Percentiles rank a stretch among this genome's conserved stretches.
Conservation (phyloP, 2,888 invertebrate species). For the Leptarthrus brevirostris region DNA sequence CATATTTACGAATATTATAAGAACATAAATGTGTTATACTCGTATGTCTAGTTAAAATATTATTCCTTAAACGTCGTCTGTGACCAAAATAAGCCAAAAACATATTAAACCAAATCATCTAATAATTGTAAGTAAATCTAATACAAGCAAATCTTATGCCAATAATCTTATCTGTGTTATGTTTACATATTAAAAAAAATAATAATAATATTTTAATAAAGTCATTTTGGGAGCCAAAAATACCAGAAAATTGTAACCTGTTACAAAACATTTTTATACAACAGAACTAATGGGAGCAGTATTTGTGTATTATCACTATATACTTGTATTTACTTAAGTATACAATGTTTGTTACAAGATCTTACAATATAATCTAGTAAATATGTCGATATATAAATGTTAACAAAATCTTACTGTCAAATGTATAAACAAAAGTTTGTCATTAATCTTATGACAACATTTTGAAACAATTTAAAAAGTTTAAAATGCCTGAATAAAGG, state of each 20-base stretch:
- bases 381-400: conserved; percentile 24
- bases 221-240: conserved; percentile 18
- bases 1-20: conserved; percentile 1
- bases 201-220: conserved; percentile 36
- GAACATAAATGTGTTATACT: no score
- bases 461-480: conserved; percentile 26
- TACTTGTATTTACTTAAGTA: neutral
- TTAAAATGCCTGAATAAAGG: conserved; percentile 42
- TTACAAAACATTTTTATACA: conserved; percentile 26
- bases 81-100: conserved; percentile 39
- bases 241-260: neutral
- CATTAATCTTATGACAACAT: conserved; percentile 35
- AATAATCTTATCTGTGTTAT: conserved; percentile 30
- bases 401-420: conserved; percentile 14
- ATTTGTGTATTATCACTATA: conserved; percentile 16
- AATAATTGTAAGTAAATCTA: conserved; percentile 5
- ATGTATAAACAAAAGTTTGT: conserved; percentile 24
- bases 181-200: neutral
- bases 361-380: neutral
- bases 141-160: conserved; percentile 37
- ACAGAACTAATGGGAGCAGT: conserved; percentile 24
- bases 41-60: no score
- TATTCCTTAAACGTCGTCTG: conserved; percentile 40
- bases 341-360: conserved; percentile 15
- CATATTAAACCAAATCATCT: neutral